Percentiles rank a stretch among this genome's conserved stretches.
These are phyloP conservation scores for Drosophila tripunctata DNA, from an alignment of 2,888 invertebrate genomes.

Conservation along the genomic window DNA sequence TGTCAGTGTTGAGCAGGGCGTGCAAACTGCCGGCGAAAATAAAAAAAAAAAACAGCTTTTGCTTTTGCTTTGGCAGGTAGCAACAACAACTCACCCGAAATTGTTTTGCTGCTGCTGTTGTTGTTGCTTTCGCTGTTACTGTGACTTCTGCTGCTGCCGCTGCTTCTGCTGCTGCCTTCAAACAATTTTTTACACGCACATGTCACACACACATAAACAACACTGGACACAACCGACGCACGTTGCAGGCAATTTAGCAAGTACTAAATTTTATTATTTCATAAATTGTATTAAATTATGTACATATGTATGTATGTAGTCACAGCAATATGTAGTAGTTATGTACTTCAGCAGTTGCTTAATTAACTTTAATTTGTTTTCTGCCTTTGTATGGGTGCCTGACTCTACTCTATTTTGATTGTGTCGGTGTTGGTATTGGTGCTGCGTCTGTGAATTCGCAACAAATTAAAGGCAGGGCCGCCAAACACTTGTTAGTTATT, in stretches of 20 bases:
- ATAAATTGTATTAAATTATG: slow-evolving; percentile 67
- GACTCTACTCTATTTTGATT: slow-evolving; percentile 57
- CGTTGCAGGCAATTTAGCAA: slow-evolving; percentile 39
- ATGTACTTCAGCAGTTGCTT: slow-evolving; percentile 58
- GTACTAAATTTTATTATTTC: slow-evolving; percentile 57
- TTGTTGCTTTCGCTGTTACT: slow-evolving; percentile 42
- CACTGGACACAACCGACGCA: slow-evolving; percentile 28
- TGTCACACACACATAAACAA: slow-evolving; percentile 48
- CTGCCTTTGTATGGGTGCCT: slow-evolving; percentile 69
- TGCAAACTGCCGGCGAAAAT: slow-evolving; percentile 52
- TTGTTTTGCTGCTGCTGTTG: slow-evolving; percentile 52
- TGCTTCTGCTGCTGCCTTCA: slow-evolving; percentile 47
- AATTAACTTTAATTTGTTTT: slow-evolving; percentile 75
- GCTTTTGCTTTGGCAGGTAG: slow-evolving; percentile 69
- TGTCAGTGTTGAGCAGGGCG: slow-evolving; percentile 37
- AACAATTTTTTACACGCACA: slow-evolving; percentile 71
- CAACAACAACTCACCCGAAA: slow-evolving; percentile 66
- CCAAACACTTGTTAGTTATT: slow-evolving; percentile 56
- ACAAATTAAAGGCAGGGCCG: slow-evolving; percentile 56
- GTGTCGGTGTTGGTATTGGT: slow-evolving; percentile 31
- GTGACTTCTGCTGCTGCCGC: slow-evolving; percentile 30
- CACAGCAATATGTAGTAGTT: slow-evolving; percentile 20
- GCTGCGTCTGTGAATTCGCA: slow-evolving; percentile 62
- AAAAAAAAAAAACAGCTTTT: slow-evolving; percentile 25
- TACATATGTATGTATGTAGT: slow-evolving; percentile 1